A percentile compares a stretch with the other conserved stretches of the same genome.
Conservation (phyloP, 2,888 invertebrate species). For the Congeria kusceri region DNA sequence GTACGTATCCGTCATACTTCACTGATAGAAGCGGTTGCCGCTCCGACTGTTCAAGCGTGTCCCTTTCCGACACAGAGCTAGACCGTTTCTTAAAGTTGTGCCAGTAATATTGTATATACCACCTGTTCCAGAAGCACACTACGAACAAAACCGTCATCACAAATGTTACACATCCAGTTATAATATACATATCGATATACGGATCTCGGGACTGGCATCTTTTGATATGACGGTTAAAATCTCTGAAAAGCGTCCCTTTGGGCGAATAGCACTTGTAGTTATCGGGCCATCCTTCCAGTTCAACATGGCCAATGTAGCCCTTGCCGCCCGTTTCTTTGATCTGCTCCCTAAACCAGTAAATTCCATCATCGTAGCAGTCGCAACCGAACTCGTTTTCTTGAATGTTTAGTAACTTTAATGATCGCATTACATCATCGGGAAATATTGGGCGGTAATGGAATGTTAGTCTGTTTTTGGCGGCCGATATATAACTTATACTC, state of each 20-base stretch:
- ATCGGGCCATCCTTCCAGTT: constrained; percentile 25
- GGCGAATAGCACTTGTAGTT: constrained; percentile 34
- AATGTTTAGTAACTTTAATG: constrained; percentile 10
- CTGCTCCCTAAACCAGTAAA: constrained; percentile 26
- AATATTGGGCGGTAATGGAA: constrained; percentile 7
- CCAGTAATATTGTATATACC: constrained; percentile 41
- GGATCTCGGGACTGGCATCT: constrained; percentile 7
- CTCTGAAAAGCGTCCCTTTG: constrained; percentile 1
- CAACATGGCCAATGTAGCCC: constrained; percentile 8
- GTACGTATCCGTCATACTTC: constrained; percentile 34
- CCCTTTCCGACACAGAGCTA: not conserved
- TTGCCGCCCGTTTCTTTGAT: not conserved
- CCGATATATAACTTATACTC: too few relatives aligned
- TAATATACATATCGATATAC: constrained; percentile 1
- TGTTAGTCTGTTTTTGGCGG: not conserved
- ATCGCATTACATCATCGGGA: not conserved
- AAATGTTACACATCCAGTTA: constrained; percentile 18
- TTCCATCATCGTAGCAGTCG: constrained; percentile 6
- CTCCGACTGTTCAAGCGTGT: constrained; percentile 10
- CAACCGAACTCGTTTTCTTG: constrained; percentile 24
- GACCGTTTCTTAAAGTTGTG: constrained; percentile 19
- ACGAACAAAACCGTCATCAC: constrained; percentile 8
- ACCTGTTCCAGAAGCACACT: constrained; percentile 26
- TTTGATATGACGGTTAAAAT: constrained; percentile 2
- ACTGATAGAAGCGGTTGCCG: constrained; percentile 16